Evolutionary conservation across 2,888 invertebrate species (phyloP), one percentile per base, ranked within the genome.

Genomic region (Hydrotaea diabolus): DNA sequence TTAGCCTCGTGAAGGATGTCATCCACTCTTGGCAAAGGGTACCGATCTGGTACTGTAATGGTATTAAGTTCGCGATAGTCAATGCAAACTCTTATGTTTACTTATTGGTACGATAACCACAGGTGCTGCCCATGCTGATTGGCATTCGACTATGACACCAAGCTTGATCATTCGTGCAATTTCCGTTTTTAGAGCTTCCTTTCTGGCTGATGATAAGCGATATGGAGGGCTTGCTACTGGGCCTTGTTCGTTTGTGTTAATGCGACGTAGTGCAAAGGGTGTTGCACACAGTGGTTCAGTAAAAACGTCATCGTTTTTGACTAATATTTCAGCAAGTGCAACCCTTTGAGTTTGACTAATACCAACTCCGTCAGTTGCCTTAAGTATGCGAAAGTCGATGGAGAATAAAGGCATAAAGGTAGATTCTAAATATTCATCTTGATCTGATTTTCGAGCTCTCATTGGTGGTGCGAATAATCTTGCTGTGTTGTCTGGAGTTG

Each of bases 101-200:
- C 64, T 87, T 73, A 92, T 92, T 0, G 89, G 90, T 3, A 92
- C 89, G 19, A 92, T 80, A 0, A 92, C 87, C 0, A 88, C 88
- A 3, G 90, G 91, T 9, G 91, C n/a, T 15, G 8, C 39, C 39
- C 57, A 57, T 15, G 55, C 53, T 17, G 53, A 73, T 13, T 19
- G 36, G n/a, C n/a, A 53, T 19, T 55, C 73, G 15, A 17, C 39
- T 4, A 69, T 69, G 8, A 69, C 69, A 23, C 49, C 69, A 2
- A 69, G 15, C 13, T 21, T 9, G 23, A 69, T 8, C 46, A 69
- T 69, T 69, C 49, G 19, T 4, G 21, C 19, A 4, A 69, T 69
- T 23, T 69, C 69, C 4, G 0, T 2, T 21, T 69, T 69, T 0
- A 69, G 46, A 13, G 69, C 46, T 5, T 0, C 3, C 13, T 49